phyloP scores from a whole-genome alignment of 2,888 invertebrate genomes.

The Agrochola lychnidis region DNA sequence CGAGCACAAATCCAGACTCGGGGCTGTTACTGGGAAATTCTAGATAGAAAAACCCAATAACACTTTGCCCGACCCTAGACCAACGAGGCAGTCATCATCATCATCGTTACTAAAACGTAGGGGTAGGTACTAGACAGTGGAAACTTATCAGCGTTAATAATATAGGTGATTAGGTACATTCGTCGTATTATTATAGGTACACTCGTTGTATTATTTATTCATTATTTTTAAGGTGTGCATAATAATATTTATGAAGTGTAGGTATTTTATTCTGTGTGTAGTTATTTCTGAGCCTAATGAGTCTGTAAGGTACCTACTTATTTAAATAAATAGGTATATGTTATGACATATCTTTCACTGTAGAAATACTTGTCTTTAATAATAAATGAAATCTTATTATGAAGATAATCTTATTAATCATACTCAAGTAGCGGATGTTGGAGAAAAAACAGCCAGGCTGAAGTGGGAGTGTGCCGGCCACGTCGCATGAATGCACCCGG shows the following conservation, averaged over 20 bases:
- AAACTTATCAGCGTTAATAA: not conserved
- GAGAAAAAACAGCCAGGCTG: too few species aligned
- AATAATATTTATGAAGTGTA: not conserved
- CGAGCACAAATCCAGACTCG: too few species aligned
- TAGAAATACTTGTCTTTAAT: not conserved
- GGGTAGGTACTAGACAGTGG: not conserved
- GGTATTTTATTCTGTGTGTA: not conserved
- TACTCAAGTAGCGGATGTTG: too few species aligned
- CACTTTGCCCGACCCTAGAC: too few species aligned
- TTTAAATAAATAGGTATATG: not conserved
- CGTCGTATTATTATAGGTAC: not conserved
- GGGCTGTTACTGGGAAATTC: too few species aligned
- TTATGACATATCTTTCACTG: not conserved
- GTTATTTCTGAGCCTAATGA: not conserved
- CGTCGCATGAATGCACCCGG: too few species aligned
- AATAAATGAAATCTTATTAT: constrained; percentile 10
- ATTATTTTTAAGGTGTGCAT: not conserved
- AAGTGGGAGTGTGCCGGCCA: too few species aligned
- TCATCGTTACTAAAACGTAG: not conserved
- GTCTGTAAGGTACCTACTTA: not conserved
- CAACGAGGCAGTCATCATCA: too few species aligned
- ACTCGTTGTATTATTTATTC: not conserved
- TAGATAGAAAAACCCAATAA: too few species aligned
- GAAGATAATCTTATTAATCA: not conserved
- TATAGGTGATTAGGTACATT: not conserved